Evolutionary conservation across 2,888 invertebrate genomes (phyloP), one percentile per base, ranked within the genome.

Genomic region (Dasysyrphus albostriatus): DNA sequence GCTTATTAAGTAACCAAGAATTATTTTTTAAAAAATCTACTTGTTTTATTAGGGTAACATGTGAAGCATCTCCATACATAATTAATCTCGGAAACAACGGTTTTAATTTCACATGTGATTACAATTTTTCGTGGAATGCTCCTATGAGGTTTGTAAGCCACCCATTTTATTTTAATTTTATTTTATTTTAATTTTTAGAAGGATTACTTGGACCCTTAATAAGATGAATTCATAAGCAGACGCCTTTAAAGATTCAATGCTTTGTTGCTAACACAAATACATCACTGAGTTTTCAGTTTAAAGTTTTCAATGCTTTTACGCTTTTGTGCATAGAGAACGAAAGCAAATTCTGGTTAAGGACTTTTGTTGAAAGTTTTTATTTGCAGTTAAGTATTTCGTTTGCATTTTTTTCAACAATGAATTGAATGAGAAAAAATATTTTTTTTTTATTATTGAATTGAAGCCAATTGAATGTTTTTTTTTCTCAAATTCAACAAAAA

Each of bases 341-440:
- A 63, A 14, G 29, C 51, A 67, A 32, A 32, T 32, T 7, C 32
- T 83, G 61, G 77, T 61, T 70, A 70, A 84, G 80, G 80, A 84
- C 29, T 75, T 72, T 67, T 58, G 37, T 56, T 51, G 47, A 56
- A 75, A 84, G 75, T 78, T 84, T 75, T 51, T 59, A n/a, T n/a
- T n/a, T 44, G 14, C 14, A 14, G 42, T 42, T 42, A 42, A 2
- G 14, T 42, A 42, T 6, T 8, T 47, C n/a, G 44, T 47, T 16
- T 47, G 16, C 16, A 47, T 7, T 47, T 47, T 47, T 56, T 74
- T 16, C 4, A 51, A 83, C 59, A 74, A 70, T 63, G 78, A 42
- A 3, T 39, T 44, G 14, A 73, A n/a, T 39, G 49, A 39, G 49
- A 56, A 39, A 19, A 63, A 10, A 56, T 10, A 61, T 51, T 8